Evolutionary conservation across 37 sponge, comb jelly and placozoan genomes (phyloP).

Genomic region (Dysidea cf. avara): DNA sequence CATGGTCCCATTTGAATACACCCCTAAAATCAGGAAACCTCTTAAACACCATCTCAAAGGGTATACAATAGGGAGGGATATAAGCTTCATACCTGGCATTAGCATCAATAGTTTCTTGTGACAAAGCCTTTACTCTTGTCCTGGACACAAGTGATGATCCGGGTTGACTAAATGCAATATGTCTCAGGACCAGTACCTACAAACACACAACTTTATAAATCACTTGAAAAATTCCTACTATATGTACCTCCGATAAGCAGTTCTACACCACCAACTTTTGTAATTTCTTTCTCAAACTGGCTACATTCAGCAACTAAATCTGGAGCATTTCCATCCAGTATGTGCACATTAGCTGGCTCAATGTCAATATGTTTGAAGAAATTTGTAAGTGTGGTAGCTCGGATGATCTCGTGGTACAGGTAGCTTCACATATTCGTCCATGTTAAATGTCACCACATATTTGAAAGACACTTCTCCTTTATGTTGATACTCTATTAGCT

Average conservation of each 20-base stretch:
- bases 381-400: conserved; percentile 95
- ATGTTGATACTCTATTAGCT: conserved; percentile 81
- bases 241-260: conserved; percentile 87
- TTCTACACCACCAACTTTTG: conserved; percentile 84
- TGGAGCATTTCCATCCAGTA: conserved; percentile 85
- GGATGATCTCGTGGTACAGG: conserved; percentile 86
- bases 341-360: conserved; percentile 88
- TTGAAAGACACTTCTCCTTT: conserved; percentile 84
- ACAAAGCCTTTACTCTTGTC: conserved; percentile 90
- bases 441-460: conserved; percentile 95
- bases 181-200: conserved; percentile 95
- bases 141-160: conserved; percentile 90
- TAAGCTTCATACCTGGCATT: too few species aligned
- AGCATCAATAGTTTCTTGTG: conserved; percentile 87
- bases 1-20: too few species aligned
- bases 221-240: not conserved
- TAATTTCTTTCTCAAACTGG: conserved; percentile 76
- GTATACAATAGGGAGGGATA: too few species aligned
- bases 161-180: conserved; percentile 99
- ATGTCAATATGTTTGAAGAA: conserved; percentile 97
- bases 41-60: too few species aligned
- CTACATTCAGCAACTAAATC: conserved; percentile 81
- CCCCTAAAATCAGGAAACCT: too few species aligned
- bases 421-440: conserved; percentile 97
- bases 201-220: not conserved